Evolutionary conservation across 2,888 invertebrate species (phyloP), one percentile per base, ranked within the genome.

Genomic region (Drosophila emarginata): DNA sequence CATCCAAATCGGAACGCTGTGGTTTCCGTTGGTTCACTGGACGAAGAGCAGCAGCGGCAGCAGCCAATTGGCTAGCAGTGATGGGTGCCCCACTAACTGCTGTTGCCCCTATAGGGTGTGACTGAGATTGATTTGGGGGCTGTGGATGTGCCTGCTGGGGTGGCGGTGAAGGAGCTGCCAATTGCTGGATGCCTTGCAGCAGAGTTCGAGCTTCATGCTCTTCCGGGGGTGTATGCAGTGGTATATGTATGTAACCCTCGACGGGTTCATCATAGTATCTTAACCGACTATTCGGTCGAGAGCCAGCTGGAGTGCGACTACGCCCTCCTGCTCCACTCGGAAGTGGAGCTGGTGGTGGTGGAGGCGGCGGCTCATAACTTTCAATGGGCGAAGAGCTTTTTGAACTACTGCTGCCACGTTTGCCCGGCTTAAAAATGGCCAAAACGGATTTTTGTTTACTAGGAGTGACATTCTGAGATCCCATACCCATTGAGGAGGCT

Each of bases 141-240:
- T 50, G 58, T 18, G 53, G 5, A 52, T 58, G 15, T 9, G 32
- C 2, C 28, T 61, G 59, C 54, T n/a, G 18, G 28, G 84, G 79
- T 15, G 88, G 83, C 21, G 87, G 86, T 40, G 81, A 79, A 0
- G 89, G 85, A 5, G 88, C 89, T 37, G 83, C 79, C 36, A 90
- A 69, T 45, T 89, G 83, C 23, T 91, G 90, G 56, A 91, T 90
- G 45, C 89, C 88, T 57, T 91, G 83, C 9, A 91, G 74, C 58
- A 91, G 68, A 32, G 90, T 85, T n/a, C 88, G 87, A 0, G 90
- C 79, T 50, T 93, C 93, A 57, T 93, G 92, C 84, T 95, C 95
- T 72, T 95, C 95, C 0, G 95, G 95, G 3, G 95, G 95, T n/a
- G 95, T 95, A 74, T 95, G 95, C 65, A 96, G 90, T 0, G 96